These are phyloP conservation scores for Myiopsitta monachus DNA, from an alignment of 2,113 vertebrate species.

Conservation along the genomic window DNA sequence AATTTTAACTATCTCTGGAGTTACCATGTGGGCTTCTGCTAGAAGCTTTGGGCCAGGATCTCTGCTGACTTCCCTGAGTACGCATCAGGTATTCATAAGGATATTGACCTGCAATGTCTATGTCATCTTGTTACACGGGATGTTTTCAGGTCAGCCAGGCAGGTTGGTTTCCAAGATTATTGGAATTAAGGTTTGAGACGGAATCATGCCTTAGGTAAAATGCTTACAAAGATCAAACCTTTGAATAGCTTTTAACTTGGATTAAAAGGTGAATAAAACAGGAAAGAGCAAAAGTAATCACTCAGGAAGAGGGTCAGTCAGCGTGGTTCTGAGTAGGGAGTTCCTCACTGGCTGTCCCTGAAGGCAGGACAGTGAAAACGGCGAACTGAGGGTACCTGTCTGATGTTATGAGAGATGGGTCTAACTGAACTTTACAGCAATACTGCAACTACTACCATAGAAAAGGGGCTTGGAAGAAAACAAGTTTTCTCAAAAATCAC, in stretches of 20 bases:
- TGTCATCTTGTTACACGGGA: background rate
- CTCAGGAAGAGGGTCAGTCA: background rate
- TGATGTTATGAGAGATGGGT: rapidly evolving
- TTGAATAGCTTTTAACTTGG: conserved; percentile 47
- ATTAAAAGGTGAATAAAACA: conserved; percentile 37
- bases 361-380: background rate
- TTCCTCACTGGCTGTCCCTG: background rate
- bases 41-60: conserved; percentile 6
- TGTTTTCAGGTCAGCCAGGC: conserved; percentile 6
- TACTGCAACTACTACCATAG: background rate
- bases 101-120: background rate
- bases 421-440: background rate
- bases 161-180: conserved; percentile 16
- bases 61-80: background rate
- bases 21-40: background rate
- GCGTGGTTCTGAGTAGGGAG: background rate
- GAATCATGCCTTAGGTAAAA: conserved; percentile 53
- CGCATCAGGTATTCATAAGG: background rate
- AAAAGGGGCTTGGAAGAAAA: background rate
- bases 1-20: background rate
- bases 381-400: background rate
- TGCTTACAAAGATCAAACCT: conserved; percentile 22
- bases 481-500: background rate
- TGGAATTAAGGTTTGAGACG: conserved; percentile 52
- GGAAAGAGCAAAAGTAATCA: conserved; percentile 34